Percentiles rank a stretch among this genome's conserved stretches.
phyloP scores from a whole-genome alignment of 2,888 invertebrate species.

The Dolichopus griseipennis region DNA sequence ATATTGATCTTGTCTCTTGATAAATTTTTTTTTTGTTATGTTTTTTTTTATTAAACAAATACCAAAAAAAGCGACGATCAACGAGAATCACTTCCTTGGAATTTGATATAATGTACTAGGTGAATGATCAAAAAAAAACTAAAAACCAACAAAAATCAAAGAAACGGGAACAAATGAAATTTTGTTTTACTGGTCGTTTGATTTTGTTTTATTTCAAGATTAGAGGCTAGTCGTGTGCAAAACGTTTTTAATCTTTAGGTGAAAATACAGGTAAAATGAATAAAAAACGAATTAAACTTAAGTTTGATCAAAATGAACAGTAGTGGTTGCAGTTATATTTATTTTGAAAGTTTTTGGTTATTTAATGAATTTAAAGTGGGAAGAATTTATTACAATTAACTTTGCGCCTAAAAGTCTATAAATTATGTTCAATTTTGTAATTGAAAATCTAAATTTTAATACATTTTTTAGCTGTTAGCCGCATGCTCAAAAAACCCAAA shows the following conservation, averaged over 20 bases:
- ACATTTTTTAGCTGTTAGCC: too few species aligned
- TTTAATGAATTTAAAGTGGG: too few species aligned
- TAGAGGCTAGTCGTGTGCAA: neutral
- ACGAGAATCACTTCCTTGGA: constrained; percentile 1
- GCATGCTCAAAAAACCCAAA: too few species aligned
- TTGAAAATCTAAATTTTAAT: too few species aligned
- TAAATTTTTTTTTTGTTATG: neutral
- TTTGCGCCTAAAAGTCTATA: too few species aligned
- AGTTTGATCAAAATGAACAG: too few species aligned
- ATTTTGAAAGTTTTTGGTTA: too few species aligned
- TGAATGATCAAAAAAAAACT: neutral
- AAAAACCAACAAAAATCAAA: neutral
- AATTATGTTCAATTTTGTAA: too few species aligned
- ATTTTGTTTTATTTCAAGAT: neutral
- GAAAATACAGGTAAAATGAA: neutral
- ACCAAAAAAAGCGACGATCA: neutral
- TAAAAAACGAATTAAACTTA: neutral
- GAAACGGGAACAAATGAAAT: neutral
- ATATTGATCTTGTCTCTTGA: neutral
- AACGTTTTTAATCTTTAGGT: neutral
- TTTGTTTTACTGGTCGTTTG: neutral
- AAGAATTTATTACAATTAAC: too few species aligned
- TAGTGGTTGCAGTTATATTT: too few species aligned
- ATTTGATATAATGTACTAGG: neutral
- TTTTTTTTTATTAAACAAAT: neutral